Conservation (phyloP, 2,113 vertebrate species). For the Polyodon spathula region DNA sequence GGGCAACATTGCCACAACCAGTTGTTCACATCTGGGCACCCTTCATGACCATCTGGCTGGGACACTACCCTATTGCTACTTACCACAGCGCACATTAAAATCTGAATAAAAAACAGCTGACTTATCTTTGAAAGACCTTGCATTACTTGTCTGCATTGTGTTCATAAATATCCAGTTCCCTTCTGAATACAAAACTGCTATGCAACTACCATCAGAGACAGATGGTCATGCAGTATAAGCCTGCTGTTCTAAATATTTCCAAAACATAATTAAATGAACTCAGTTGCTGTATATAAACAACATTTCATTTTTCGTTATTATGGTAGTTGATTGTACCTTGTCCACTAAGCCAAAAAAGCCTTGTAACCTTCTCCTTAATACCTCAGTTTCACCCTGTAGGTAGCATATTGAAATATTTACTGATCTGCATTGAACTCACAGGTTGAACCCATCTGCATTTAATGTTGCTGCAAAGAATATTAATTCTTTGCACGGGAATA, state of each 20-base stretch:
- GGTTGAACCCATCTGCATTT: no score
- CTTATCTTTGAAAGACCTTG: conserved; percentile 4
- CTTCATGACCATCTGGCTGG: no score
- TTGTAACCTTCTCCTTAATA: no score
- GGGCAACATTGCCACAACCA: no score
- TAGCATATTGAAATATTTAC: no score
- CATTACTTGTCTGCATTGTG: neutral
- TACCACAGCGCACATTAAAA: neutral
- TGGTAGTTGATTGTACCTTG: neutral
- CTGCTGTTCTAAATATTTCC: neutral
- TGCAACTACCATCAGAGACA: neutral
- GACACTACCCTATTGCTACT: no score
- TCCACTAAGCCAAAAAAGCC: neutral
- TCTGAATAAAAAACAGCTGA: neutral
- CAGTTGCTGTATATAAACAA: neutral
- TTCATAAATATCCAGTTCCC: neutral
- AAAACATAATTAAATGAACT: no score
- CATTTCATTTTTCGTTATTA: neutral
- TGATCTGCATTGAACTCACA: no score
- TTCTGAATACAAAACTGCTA: neutral
- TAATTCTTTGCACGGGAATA: no score
- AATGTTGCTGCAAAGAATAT: no score
- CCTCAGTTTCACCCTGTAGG: no score
- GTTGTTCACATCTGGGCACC: no score
- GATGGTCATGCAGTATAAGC: neutral